phyloP scores from a whole-genome alignment of 2,797 vertebrate genomes.

The Neosilurus mollespiculum region DNA sequence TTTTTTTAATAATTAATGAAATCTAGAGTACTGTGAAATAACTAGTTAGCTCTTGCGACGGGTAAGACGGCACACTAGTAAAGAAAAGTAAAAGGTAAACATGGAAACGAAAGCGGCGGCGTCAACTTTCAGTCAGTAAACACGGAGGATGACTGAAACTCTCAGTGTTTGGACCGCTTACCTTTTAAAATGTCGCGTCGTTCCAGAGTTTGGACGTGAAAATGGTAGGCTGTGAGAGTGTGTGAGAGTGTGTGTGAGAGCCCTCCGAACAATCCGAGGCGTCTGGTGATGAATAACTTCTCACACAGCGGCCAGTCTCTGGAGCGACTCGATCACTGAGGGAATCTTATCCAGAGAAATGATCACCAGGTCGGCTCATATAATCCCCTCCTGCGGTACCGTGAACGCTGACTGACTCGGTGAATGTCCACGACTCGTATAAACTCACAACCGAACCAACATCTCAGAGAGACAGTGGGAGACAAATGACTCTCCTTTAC shows the following conservation, averaged over 20 bases:
- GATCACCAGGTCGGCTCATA: too few relatives aligned
- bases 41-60: background rate
- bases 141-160: background rate
- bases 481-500: background rate
- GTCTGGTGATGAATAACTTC: background rate
- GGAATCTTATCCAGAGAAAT: background rate
- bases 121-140: background rate
- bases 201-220: background rate
- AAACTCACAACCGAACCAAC: background rate
- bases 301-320: background rate
- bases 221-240: background rate
- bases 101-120: background rate
- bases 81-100: background rate
- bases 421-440: background rate
- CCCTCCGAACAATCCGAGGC: background rate
- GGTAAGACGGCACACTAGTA: conserved; percentile 6
- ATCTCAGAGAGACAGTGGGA: background rate
- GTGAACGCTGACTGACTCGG: background rate
- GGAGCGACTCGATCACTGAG: background rate
- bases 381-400: background rate
- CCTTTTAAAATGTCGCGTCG: background rate
- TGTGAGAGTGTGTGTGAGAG: too few relatives aligned
- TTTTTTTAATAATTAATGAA: background rate
- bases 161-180: background rate
- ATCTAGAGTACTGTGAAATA: background rate